Base-by-base conservation (phyloP, 1,140 invertebrate species). In the Andricus grossulariae region DNA sequence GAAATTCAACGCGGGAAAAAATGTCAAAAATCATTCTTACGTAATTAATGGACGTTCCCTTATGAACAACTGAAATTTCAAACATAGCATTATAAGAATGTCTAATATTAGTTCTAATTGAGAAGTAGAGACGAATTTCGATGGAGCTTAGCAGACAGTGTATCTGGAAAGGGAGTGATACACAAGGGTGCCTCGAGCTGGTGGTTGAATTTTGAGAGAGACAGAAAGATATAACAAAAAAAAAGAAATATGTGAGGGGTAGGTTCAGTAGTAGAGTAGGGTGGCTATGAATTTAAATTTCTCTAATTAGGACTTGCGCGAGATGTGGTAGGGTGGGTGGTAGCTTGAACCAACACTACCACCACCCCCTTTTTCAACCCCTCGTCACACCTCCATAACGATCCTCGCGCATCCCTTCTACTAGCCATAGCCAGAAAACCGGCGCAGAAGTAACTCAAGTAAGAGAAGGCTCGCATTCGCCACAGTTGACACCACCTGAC, bases 271-370 rank as follows among this genome's bases (percentile, higher is more conserved):
- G 57, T 55, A 21, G 72, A 76, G 79, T 81, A 80, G 82, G 82
- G 76, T 80, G 80, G 82, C 85, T 89, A 91, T 91, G 90, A 90
- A 91, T 91, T 91, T 90, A 91, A 91, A 90, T 91, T 90, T 90
- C 86, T 89, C 88, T 91, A 91, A 90, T 91, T 90, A 90, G 88
- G 86, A 88, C 86, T 85, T 81, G 84, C 82, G 82, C 80, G 86
- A 82, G 39, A 45, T 45, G 85, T 82, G 85, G 82, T 82, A 86
- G 87, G 82, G 88, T 82, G 80, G 84, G 81, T 84, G 84, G 83
- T 83, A 83, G 84, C 82, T 83, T 82, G 79, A 79, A 74, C 75
- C 80, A 71, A 52, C 70, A 55, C 74, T 73, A 70, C 71, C 52
- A 51, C 50, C 72, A 79, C 71, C 76, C 83, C 82, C 78, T 70